Conservation (phyloP, 2,113 vertebrate genomes). For the Andinoacara biseriatus region DNA sequence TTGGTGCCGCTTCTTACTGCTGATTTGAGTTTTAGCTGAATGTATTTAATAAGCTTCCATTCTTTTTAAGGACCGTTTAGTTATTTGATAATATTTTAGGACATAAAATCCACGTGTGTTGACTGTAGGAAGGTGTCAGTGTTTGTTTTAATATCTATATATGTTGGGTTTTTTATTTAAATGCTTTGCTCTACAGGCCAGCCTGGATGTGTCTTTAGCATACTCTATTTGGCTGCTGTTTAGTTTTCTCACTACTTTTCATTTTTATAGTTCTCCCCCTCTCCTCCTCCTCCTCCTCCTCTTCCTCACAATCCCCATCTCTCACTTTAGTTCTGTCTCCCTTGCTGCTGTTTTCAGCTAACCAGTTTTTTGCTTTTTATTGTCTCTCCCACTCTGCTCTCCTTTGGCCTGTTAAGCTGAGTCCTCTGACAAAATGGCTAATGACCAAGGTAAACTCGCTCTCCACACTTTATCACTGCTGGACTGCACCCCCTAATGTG, state of each 20-base stretch:
- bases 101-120: not conserved
- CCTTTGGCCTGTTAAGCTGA: constrained; percentile 91
- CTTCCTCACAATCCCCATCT: constrained; percentile 25
- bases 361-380: constrained; percentile 86
- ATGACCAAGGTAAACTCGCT: constrained; percentile 98
- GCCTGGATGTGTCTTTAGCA: constrained; percentile 24
- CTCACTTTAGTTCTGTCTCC: constrained; percentile 41
- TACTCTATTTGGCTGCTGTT: constrained; percentile 19
- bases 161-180: not conserved
- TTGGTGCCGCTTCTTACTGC: not conserved
- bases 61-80: not conserved
- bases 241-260: constrained; percentile 24
- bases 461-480: constrained; percentile 64
- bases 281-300: not conserved
- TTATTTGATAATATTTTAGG: not conserved
- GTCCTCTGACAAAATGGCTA: constrained; percentile 99
- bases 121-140: not conserved
- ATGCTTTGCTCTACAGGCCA: constrained; percentile 31
- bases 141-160: not conserved
- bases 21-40: not conserved
- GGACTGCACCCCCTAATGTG: constrained; percentile 28
- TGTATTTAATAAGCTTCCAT: not conserved
- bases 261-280: constrained; percentile 18
- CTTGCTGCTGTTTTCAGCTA: constrained; percentile 73
- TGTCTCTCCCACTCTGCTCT: constrained; percentile 84